phyloP scores from a whole-genome alignment of 1,140 invertebrate species.

The Euura lappo region DNA sequence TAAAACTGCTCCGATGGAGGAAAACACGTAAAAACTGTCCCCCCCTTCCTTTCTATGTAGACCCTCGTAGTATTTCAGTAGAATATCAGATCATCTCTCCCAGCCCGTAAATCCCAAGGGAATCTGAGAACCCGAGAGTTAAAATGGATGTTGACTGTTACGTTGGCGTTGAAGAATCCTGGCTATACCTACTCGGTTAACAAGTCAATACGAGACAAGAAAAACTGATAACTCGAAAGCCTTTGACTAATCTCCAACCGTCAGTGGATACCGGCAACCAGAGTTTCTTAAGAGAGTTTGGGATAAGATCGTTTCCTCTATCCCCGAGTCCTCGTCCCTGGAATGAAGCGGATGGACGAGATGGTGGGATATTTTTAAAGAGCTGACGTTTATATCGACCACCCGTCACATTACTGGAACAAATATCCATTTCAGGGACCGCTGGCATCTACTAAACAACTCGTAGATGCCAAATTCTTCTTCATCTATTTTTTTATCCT shows the following conservation, averaged over 20 bases:
- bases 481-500: slow-evolving; percentile 8
- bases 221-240: not conserved
- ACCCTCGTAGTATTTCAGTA: not conserved
- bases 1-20: no score
- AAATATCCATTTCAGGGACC: slow-evolving; percentile 33
- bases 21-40: no score
- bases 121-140: not conserved
- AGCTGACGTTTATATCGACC: not conserved
- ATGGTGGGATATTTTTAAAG: not conserved
- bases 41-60: no score
- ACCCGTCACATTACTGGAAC: slow-evolving; percentile 30
- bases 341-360: not conserved
- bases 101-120: not conserved
- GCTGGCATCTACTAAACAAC: slow-evolving; percentile 24
- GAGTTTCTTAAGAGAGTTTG: not conserved
- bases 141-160: not conserved
- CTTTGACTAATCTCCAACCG: not conserved
- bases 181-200: not conserved
- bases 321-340: not conserved
- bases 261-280: not conserved
- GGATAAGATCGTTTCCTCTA: not conserved
- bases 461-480: slow-evolving; percentile 27
- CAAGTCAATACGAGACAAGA: not conserved
- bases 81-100: not conserved
- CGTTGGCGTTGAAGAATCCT: not conserved